These are phyloP conservation scores for Nemotelus nigrinus DNA, from an alignment of 2,888 invertebrate genomes.

Conservation along the genomic window DNA sequence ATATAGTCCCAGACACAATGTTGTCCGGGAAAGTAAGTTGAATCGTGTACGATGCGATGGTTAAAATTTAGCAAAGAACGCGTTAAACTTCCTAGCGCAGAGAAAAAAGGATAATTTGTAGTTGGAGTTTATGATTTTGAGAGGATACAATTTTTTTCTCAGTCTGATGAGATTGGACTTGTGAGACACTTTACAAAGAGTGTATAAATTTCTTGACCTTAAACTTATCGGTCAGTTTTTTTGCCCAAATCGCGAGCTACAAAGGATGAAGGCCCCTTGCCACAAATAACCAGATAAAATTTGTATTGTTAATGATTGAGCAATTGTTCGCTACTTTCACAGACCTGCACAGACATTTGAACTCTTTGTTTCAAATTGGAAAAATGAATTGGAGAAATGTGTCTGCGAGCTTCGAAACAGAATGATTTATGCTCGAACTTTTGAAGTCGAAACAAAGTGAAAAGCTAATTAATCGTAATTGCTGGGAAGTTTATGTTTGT, in stretches of 20 bases:
- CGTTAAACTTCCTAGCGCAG: background rate
- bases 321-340: too few species aligned
- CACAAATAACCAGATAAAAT: conserved; percentile 20
- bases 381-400: too few species aligned
- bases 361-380: too few species aligned
- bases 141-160: background rate
- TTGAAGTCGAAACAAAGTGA: too few species aligned
- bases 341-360: too few species aligned
- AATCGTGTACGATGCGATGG: background rate
- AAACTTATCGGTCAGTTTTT: background rate
- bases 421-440: too few species aligned
- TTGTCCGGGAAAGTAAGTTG: too few species aligned
- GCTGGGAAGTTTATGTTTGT: too few species aligned
- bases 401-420: too few species aligned
- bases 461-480: too few species aligned
- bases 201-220: background rate
- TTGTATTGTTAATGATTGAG: conserved; percentile 7
- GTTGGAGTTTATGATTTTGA: background rate
- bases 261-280: background rate
- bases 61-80: background rate
- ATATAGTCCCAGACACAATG: too few species aligned
- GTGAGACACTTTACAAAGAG: background rate
- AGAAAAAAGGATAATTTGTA: conserved; percentile 24
- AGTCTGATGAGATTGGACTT: background rate
- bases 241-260: background rate